phyloP scores from a whole-genome alignment of 2,113 vertebrate species.

The Charadrius vociferus region DNA sequence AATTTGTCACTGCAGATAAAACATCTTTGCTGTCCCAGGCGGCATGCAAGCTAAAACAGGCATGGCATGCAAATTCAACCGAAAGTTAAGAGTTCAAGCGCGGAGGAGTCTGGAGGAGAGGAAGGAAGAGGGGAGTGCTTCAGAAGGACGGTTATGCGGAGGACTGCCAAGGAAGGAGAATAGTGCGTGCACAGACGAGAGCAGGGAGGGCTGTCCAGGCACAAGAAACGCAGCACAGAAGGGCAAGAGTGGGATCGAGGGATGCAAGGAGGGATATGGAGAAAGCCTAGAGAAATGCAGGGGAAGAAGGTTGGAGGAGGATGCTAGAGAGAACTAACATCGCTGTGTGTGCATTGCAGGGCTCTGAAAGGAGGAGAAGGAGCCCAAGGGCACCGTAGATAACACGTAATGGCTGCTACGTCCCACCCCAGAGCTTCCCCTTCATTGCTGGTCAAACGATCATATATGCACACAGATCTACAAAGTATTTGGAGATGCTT shows the following conservation, averaged over 20 bases:
- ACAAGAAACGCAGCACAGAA: neutral
- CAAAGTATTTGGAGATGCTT: neutral
- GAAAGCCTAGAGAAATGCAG: neutral
- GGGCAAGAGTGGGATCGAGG: neutral
- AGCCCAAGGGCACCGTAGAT: neutral
- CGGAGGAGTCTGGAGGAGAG: neutral
- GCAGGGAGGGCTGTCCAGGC: neutral
- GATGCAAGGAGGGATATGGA: neutral
- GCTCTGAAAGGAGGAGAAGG: neutral
- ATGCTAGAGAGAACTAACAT: neutral
- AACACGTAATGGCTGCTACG: neutral
- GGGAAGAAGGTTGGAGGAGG: neutral
- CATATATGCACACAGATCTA: neutral
- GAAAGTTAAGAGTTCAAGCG: neutral
- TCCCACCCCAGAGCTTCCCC: neutral
- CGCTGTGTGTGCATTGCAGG: neutral
- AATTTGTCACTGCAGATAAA: conserved; percentile 41
- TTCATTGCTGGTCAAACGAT: neutral
- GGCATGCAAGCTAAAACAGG: neutral
- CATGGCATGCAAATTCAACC: conserved; percentile 8
- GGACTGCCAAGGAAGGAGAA: neutral
- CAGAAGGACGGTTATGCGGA: neutral
- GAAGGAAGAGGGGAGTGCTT: neutral
- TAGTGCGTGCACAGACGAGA: neutral
- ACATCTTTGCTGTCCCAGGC: neutral